Conservation (phyloP, 2,113 vertebrate species). For the Nothobranchius furzeri region DNA sequence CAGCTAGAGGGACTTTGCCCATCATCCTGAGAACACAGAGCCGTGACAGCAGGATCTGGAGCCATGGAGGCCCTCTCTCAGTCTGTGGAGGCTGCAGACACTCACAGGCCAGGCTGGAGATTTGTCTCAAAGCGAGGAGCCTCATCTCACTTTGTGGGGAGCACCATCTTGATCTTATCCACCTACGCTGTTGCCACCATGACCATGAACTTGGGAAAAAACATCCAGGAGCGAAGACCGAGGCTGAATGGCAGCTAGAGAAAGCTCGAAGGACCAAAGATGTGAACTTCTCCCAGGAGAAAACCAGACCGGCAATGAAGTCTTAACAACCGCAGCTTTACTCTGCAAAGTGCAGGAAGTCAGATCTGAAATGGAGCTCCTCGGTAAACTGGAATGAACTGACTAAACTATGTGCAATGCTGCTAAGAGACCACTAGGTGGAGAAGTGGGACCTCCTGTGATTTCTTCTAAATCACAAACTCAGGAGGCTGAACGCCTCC, state of each 20-base stretch:
- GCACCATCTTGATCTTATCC: slow-evolving; percentile 63
- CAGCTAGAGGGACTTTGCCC: not conserved
- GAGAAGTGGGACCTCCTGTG: slow-evolving; percentile 41
- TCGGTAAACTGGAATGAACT: not conserved
- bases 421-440: slow-evolving; percentile 52
- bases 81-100: slow-evolving; percentile 2
- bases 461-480: not conserved
- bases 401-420: slow-evolving; percentile 12
- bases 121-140: slow-evolving; percentile 35
- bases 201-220: slow-evolving; percentile 61
- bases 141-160: slow-evolving; percentile 66
- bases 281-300: slow-evolving; percentile 2
- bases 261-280: not conserved
- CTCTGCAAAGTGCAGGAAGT: not conserved
- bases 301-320: not conserved
- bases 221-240: slow-evolving; percentile 44
- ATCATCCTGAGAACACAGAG: not conserved
- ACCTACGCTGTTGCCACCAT: slow-evolving; percentile 54
- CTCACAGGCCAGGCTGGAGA: slow-evolving; percentile 32
- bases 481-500: not conserved
- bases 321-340: not conserved
- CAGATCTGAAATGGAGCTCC: not conserved
- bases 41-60: slow-evolving; percentile 11
- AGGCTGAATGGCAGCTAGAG: slow-evolving; percentile 39
- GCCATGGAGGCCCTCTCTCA: slow-evolving; percentile 52